Conservation (phyloP, 2,113 vertebrate genomes). For the Anser brachyrhynchus region DNA sequence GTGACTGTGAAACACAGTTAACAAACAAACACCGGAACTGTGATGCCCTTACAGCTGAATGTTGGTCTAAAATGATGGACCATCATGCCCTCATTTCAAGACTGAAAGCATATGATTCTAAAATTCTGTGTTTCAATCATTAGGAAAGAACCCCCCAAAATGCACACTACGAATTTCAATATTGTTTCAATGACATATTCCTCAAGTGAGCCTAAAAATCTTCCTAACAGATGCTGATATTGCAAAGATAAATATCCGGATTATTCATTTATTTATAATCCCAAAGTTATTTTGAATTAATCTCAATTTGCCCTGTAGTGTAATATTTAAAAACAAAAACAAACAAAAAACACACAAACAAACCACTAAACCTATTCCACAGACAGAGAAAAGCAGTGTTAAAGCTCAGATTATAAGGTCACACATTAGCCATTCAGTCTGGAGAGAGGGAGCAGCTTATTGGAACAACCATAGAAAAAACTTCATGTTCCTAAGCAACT, state of each 20-base stretch:
- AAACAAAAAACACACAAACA: background rate
- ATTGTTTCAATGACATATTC: background rate
- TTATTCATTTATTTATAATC: background rate
- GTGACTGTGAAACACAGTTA: background rate
- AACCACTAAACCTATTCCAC: background rate
- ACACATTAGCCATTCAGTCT: background rate
- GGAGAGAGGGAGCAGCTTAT: background rate
- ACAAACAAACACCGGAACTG: background rate
- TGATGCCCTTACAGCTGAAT: background rate
- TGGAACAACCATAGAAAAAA: background rate
- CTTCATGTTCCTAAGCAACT: background rate
- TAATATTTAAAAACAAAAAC: background rate
- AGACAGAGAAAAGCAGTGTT: background rate
- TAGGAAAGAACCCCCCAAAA: background rate
- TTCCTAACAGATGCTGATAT: background rate
- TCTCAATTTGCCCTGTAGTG: background rate
- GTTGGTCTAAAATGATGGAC: background rate
- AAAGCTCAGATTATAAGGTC: background rate
- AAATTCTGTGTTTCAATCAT: background rate
- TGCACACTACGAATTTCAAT: background rate
- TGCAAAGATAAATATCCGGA: background rate
- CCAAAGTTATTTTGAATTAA: background rate
- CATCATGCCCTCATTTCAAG: background rate
- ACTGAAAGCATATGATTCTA: background rate
- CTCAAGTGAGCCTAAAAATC: background rate